Base-by-base conservation (phyloP, 1,140 invertebrate genomes). In the Thalassaphorura encarpata region DNA sequence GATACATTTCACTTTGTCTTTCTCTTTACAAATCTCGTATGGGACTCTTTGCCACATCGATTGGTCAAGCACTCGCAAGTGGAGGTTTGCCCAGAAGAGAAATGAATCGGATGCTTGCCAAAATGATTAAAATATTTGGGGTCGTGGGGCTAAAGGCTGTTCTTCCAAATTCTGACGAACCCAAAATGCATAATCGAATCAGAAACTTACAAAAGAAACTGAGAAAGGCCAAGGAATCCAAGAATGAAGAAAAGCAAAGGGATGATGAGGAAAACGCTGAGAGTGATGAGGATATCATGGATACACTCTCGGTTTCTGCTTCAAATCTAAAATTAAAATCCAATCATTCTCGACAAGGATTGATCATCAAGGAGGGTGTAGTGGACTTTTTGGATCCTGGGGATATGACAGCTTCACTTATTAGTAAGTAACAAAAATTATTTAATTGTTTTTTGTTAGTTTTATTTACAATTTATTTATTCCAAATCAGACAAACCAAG, bases 281-380 rank as follows among this genome's bases (percentile, higher is more conserved):
- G 27, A 41, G 28, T 18, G 51, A 43, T 23, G 55, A 54, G 23
- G 52, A 54, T 21, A 50, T 56, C 8, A 49, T 18, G n/a, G 58
- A 61, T 52, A 54, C 58, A 18, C 24, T 11, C 18, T 48, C 46
- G 21, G 39, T 58, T 13, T 18, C 8, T 5, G 31, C 5, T 11
- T 18, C 15, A 16, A 8, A 6, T 8, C 28, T 16, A 11, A 5
- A 36, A 33, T 16, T 8, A 5, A 43, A 8, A 11, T 18, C 4
- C 11, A 23, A 13, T 36, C 19, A 11, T 28, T 49, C 39, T 31
- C 36, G n/a, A 41, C 18, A 45, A 18, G 46, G 45, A 16, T 41
- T 65, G 11, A 42, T 65, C 3, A 65, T 65, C 13, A 65, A 65
- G 27, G 63, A 65, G 41, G 63, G 58, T 26, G 26, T 65, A 3